Evolutionary conservation across 2,888 invertebrate genomes (phyloP), one percentile per base, ranked within the genome.

Genomic region (Drosophila bunnanda): DNA sequence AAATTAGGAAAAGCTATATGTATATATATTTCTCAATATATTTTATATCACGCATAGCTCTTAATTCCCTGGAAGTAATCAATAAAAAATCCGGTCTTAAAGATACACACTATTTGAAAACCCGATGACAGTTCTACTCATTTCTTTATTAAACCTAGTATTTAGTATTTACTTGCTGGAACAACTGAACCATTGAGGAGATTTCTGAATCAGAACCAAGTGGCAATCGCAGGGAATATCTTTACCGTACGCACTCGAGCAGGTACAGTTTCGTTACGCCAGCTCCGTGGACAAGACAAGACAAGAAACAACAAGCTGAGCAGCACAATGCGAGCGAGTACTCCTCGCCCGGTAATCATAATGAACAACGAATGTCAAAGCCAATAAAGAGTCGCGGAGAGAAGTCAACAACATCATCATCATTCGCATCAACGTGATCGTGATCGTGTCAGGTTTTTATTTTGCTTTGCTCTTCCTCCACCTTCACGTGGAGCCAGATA

Each of bases 391-490:
- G 67, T 39, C n/a, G 17, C 39, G 44, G 39, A 65, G 73, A 71
- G 62, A 66, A 86, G 79, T 75, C 77, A 83, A 82, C 82, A 85
- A 80, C 80, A 79, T 60, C 59, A 77, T 60, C 59, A 77, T 75
- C 54, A 44, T 50, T 32, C 53, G 52, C 38, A 55, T 54, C 73
- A 73, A 61, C 73, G 65, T 70, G 68, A 62, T 57, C 71, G 70
- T 62, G 56, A 52, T 52, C 50, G 70, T 62, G 56, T 65, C 55
- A 50, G 59, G 62, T 70, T 58, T 55, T 71, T 52, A 46, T n/a
- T 58, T n/a, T 62, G 13, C 36, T 28, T n/a, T n/a, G n/a, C 32
- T 48, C 38, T 25, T 25, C 25, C 25, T 25, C 43, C 52, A 60
- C 50, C 56, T 69, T 71, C 43, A 71, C 64, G 57, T 64, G 72